Percentiles rank a stretch among this genome's conserved stretches.
These are phyloP conservation scores for Campoletis sonorensis DNA, from an alignment of 1,140 invertebrate species.

Conservation along the genomic window DNA sequence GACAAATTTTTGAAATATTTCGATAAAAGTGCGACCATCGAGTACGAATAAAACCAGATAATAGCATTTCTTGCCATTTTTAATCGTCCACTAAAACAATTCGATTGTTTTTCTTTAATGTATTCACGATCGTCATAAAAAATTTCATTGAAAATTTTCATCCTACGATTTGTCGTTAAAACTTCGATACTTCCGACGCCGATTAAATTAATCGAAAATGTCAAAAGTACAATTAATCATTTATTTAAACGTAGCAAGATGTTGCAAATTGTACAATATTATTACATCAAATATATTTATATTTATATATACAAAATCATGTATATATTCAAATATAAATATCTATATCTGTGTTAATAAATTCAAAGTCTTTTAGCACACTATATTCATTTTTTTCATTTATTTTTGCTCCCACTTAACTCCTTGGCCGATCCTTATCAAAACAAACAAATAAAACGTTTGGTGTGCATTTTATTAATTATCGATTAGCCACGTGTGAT, in stretches of 20 bases:
- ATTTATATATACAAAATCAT: too few relatives aligned
- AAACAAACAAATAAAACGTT: not conserved
- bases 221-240: slow-evolving; percentile 17
- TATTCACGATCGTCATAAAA: too few relatives aligned
- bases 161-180: too few relatives aligned
- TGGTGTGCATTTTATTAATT: not conserved
- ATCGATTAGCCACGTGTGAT: not conserved
- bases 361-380: slow-evolving; percentile 66
- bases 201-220: not conserved
- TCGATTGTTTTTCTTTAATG: not conserved
- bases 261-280: slow-evolving; percentile 35
- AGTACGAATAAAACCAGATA: not conserved
- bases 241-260: slow-evolving; percentile 31
- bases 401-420: slow-evolving; percentile 59
- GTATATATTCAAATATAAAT: too few relatives aligned
- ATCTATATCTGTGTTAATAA: slow-evolving; percentile 65
- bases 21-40: not conserved
- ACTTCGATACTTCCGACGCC: slow-evolving; percentile 35
- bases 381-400: slow-evolving; percentile 62
- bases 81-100: not conserved
- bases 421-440: slow-evolving; percentile 50
- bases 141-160: too few relatives aligned
- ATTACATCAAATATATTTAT: too few relatives aligned
- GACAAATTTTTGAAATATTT: not conserved
- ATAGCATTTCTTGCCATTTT: slow-evolving; percentile 4